Base-by-base conservation (phyloP, 2,113 vertebrate genomes). In the Seriola aureovittata region DNA sequence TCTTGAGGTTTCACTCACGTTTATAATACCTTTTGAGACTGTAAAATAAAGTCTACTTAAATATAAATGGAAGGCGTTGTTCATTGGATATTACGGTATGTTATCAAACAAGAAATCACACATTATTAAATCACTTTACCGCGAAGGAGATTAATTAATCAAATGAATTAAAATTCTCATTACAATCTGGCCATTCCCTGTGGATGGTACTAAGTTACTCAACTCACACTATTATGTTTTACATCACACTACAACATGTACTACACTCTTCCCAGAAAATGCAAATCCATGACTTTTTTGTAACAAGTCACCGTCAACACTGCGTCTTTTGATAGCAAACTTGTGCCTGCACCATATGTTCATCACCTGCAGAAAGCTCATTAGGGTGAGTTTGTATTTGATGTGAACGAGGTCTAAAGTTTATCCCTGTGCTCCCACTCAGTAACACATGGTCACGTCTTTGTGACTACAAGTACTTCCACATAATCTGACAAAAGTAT, bases 391-490 rank as follows among this genome's bases (percentile, higher is more conserved):
- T 21, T 38, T 54, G 34, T 50, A 21, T 72, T 50, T 74, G 70
- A 70, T 69, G n/a, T 67, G 67, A 17, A 34, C 25, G 19, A 32
- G 77, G 48, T 78, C 44, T 42, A 44, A 63, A 62, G 52, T 59
- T 67, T 52, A 66, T 21, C 19, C 10, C 14, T 21, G 40, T 13
- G 48, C 50, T 66, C 59, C 29, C 58, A 42, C 32, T 44, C 64
- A 29, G 48, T 44, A 5, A 12, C 63, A 64, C 44, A 12, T 0
- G n/a, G 63, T 64, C 55, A 57, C 3, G 3, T 50, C 48, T 73
- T 38, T 58, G 48, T 68, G 23, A 34, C 3, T 34, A 4, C 16
- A 42, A 65, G 9, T 29, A 19, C 7, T 32, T 13, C 16, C 8
- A 7, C 13, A 48, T 23, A 44, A 54, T 69, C 16, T 40, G 67